These are phyloP conservation scores for Stenopsyche tienmushanensis DNA, from an alignment of 1,140 invertebrate species.

Conservation along the genomic window DNA sequence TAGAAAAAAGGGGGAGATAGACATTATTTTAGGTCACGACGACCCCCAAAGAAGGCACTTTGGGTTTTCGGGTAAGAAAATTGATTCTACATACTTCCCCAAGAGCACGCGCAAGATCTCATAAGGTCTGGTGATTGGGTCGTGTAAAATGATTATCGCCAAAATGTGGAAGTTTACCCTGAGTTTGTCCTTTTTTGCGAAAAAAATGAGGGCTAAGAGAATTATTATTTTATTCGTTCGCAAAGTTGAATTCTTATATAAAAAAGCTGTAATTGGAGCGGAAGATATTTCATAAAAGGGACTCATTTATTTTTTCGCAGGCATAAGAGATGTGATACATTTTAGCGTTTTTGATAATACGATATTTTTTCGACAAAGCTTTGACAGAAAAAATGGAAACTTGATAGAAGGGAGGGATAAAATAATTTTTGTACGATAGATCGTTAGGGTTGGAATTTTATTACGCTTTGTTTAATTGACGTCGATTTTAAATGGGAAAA, in stretches of 20 bases:
- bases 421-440: no score
- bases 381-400: no score
- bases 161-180: constrained; percentile 16
- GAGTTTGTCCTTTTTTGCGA: constrained; percentile 9
- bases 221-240: not conserved
- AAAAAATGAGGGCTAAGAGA: not conserved
- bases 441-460: no score
- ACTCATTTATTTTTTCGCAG: no score
- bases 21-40: constrained; percentile 18
- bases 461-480: no score
- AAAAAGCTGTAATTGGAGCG: not conserved
- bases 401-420: no score
- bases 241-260: not conserved
- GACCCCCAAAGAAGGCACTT: constrained; percentile 7
- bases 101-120: constrained; percentile 13
- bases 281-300: no score
- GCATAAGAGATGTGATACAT: no score
- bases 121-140: constrained; percentile 23
- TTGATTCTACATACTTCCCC: constrained; percentile 20
- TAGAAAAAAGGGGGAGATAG: not conserved
- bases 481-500: no score
- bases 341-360: no score
- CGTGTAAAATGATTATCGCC: constrained; percentile 21
- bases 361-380: no score
- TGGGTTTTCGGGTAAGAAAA: constrained; percentile 20